phyloP scores from a whole-genome alignment of 2,113 vertebrate species.

The Ellobius talpinus region DNA sequence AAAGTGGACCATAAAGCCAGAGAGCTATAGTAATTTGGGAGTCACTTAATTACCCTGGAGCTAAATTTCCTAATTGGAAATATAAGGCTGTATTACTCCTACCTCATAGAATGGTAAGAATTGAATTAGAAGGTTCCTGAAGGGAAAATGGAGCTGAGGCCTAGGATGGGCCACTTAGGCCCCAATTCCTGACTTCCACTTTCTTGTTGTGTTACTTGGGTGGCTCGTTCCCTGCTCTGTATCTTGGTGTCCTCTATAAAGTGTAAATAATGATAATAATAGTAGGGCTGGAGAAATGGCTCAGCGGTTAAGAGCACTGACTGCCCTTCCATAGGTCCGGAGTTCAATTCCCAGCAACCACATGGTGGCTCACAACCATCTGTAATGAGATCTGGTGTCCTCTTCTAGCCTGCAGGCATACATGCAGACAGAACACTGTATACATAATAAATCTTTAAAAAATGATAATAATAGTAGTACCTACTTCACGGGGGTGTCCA shows the following conservation, averaged over 20 bases:
- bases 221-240: not conserved
- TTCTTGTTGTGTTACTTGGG: not conserved
- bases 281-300: not conserved
- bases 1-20: not conserved
- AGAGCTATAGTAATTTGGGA: not conserved
- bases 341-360: too few species aligned
- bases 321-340: too few species aligned
- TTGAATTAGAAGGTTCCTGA: not conserved
- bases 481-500: not conserved
- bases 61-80: not conserved
- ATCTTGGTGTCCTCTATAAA: slow-evolving; percentile 20
- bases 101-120: not conserved
- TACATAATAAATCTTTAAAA: not conserved
- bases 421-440: too few species aligned
- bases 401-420: too few species aligned
- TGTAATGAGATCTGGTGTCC: too few species aligned
- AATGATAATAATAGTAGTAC: not conserved
- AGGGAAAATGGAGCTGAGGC: not conserved
- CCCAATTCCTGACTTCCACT: not conserved
- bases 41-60: not conserved
- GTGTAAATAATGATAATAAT: not conserved
- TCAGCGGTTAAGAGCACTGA: too few species aligned
- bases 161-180: not conserved
- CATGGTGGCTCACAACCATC: too few species aligned
- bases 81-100: not conserved